These are phyloP conservation scores for Reticulitermes speratus DNA, from an alignment of 1,140 invertebrate genomes.

Conservation along the genomic window DNA sequence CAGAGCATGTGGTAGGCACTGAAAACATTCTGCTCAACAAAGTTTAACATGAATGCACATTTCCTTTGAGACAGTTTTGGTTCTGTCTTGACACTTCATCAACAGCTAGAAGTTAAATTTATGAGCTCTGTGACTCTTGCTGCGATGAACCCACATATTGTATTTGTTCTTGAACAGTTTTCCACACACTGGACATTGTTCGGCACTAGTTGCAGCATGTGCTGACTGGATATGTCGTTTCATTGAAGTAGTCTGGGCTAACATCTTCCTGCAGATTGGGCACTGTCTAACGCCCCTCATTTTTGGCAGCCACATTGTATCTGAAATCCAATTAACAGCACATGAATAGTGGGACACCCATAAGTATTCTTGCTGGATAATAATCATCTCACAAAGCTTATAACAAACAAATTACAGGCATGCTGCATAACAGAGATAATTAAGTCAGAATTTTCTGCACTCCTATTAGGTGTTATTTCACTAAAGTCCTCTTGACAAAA, in stretches of 20 bases:
- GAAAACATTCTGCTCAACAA: background rate
- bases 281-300: constrained; percentile 22
- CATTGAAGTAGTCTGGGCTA: constrained; percentile 29
- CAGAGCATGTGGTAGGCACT: background rate
- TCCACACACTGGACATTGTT: constrained; percentile 41
- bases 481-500: no score
- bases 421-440: no score
- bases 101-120: background rate
- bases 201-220: constrained; percentile 14
- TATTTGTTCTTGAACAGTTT: constrained; percentile 43
- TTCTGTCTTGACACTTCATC: background rate
- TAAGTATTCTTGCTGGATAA: background rate
- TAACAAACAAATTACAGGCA: no score
- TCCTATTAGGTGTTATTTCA: no score
- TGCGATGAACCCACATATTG: constrained; percentile 42
- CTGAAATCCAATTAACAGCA: background rate
- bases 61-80: background rate
- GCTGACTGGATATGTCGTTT: constrained; percentile 30
- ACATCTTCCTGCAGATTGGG: constrained; percentile 27
- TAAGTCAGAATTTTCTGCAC: no score
- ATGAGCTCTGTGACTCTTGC: constrained; percentile 15
- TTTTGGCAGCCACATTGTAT: background rate
- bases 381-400: no score
- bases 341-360: background rate
- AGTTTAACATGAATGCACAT: background rate